A percentile compares a stretch with the other conserved stretches of the same genome.
These are phyloP conservation scores for Anthopleura sola DNA, from an alignment of 64 coral and sea anemone genomes.

Conservation along the genomic window DNA sequence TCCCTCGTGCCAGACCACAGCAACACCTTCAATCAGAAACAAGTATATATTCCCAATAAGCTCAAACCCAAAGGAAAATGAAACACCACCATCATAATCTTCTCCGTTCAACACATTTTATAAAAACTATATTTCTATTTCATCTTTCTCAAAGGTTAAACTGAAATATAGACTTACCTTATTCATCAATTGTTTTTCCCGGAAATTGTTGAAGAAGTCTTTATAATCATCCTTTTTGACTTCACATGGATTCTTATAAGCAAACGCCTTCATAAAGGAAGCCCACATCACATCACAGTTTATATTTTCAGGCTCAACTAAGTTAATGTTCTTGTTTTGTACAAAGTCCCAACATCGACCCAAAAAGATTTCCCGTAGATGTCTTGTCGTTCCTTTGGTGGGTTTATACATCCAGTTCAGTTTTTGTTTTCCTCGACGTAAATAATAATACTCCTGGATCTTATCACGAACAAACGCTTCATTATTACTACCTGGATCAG, in stretches of 20 bases:
- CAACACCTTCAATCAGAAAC: constrained; percentile 27
- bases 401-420: constrained; percentile 81
- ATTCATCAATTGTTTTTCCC: constrained; percentile 54
- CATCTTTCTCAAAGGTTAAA: no score
- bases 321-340: constrained; percentile 34
- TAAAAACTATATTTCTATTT: no score
- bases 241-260: constrained; percentile 77
- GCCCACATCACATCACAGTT: constrained; percentile 72
- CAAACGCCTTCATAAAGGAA: constrained; percentile 61
- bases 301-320: constrained; percentile 35
- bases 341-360: constrained; percentile 93
- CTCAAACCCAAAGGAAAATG: no score
- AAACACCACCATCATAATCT: no score
- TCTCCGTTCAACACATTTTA: no score
- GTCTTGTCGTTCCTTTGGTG: constrained; percentile 62
- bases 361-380: constrained; percentile 74
- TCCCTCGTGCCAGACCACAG: constrained; percentile 95
- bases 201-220: constrained; percentile 70
- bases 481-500: neutral
- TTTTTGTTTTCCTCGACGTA: constrained; percentile 48
- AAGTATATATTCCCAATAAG: neutral
- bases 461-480: constrained; percentile 31
- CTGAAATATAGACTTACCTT: constrained; percentile 41
- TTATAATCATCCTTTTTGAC: constrained; percentile 51
- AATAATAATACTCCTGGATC: constrained; percentile 70